phyloP scores from a whole-genome alignment of 2,113 vertebrate genomes.

The Lasiurus borealis region DNA sequence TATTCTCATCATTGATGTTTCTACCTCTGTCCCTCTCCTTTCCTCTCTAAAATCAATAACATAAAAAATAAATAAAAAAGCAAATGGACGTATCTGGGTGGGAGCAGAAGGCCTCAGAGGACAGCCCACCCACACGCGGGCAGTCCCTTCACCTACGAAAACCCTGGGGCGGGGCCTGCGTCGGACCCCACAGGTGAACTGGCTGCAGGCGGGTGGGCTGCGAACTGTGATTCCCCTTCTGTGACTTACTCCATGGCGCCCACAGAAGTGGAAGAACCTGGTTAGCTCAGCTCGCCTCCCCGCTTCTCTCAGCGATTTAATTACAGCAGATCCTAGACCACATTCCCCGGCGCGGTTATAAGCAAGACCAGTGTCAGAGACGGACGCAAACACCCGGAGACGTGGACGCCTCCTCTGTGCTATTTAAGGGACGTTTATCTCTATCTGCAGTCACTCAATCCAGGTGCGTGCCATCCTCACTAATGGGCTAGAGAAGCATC shows the following conservation, averaged over 20 bases:
- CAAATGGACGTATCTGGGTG: too few relatives aligned
- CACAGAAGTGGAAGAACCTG: background rate
- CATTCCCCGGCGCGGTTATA: background rate
- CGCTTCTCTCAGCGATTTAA: background rate
- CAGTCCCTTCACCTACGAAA: background rate
- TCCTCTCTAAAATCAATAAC: too few relatives aligned
- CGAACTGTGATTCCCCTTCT: background rate
- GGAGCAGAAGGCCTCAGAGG: background rate
- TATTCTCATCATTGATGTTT: too few relatives aligned
- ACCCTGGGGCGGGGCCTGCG: background rate
- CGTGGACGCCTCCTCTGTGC: background rate
- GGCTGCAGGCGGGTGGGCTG: background rate
- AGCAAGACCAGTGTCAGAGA: background rate
- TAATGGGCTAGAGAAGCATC: background rate
- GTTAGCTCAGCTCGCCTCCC: background rate
- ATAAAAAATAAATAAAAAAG: too few relatives aligned
- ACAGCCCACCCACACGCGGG: background rate
- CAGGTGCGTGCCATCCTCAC: background rate
- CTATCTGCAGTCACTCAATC: constrained; percentile 2
- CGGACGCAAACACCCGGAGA: background rate
- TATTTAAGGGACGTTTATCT: background rate
- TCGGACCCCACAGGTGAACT: background rate
- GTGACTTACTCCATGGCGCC: background rate
- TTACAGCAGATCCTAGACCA: background rate
- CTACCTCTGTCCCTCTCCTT: too few relatives aligned